Percentiles rank a stretch among this genome's conserved stretches.
Conservation (phyloP, 2,888 invertebrate genomes). For the Caradrina clavipalpis region DNA sequence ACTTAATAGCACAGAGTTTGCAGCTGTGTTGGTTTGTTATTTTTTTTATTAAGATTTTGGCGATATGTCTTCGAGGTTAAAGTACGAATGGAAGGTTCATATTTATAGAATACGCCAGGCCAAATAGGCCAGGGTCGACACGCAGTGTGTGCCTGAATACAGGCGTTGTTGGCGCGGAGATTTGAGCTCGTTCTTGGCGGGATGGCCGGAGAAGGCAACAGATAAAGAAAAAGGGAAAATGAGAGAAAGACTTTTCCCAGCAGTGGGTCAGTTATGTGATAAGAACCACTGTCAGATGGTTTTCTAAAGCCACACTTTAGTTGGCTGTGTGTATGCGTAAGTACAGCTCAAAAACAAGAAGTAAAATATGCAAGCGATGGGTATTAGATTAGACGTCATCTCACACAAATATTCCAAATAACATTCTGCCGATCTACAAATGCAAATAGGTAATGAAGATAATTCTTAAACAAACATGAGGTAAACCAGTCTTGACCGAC, state of each 20-base stretch:
- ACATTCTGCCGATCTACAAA: background rate
- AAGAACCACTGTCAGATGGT: background rate
- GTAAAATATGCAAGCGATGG: background rate
- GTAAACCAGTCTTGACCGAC: slow-evolving; percentile 24
- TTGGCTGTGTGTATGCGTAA: no score
- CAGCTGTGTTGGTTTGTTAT: slow-evolving; percentile 2
- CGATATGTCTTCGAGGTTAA: background rate
- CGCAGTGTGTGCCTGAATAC: background rate
- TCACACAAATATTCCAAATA: background rate
- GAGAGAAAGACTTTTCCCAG: background rate
- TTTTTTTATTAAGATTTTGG: background rate
- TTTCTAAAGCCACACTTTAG: background rate
- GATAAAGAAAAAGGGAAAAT: background rate
- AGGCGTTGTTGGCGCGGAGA: background rate
- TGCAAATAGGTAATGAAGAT: background rate
- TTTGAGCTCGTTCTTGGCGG: background rate
- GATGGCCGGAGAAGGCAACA: background rate
- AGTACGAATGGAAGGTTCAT: background rate
- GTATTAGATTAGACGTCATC: background rate
- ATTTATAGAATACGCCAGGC: no score
- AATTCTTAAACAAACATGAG: slow-evolving; percentile 24
- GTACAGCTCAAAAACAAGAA: background rate
- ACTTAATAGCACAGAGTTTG: background rate
- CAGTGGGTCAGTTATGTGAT: no score
- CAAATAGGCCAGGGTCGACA: no score